Evolutionary conservation across 2,113 vertebrate species (phyloP).

Genomic region (Chaenogobius annularis): DNA sequence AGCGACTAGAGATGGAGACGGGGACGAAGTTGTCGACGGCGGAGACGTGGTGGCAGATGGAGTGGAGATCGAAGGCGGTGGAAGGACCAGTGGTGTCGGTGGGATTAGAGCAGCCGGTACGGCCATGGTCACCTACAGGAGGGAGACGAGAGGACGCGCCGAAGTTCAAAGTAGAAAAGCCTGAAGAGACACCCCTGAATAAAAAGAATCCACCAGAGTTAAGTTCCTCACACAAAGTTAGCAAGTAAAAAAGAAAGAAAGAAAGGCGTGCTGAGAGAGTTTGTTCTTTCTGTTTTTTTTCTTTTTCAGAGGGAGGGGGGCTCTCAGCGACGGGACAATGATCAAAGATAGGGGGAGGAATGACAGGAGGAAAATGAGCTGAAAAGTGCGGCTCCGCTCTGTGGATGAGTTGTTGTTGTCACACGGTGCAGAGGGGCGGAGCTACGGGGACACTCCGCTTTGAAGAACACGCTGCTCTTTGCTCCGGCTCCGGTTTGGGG

Average conservation of each 20-base stretch:
- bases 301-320: constrained; percentile 51
- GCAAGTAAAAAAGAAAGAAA: constrained; percentile 72
- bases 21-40: constrained; percentile 87
- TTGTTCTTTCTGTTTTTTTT: constrained; percentile 27
- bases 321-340: constrained; percentile 86
- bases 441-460: constrained; percentile 89
- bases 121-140: constrained; percentile 90
- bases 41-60: constrained; percentile 83
- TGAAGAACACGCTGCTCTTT: constrained; percentile 81
- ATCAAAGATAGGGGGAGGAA: constrained; percentile 93
- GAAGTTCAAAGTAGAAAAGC: constrained; percentile 81
- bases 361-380: constrained; percentile 95
- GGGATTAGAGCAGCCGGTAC: constrained; percentile 95
- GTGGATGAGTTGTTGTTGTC: constrained; percentile 98
- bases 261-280: constrained; percentile 81
- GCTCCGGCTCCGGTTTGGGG: constrained; percentile 12
- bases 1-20: constrained; percentile 82
- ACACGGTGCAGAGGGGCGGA: constrained; percentile 93
- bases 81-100: constrained; percentile 85
- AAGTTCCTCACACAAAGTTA: constrained; percentile 79
- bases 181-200: constrained; percentile 62
- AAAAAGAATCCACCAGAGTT: constrained; percentile 78
- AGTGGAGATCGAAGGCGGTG: constrained; percentile 86
- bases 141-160: constrained; percentile 68
- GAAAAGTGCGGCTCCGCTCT: constrained; percentile 90